Conservation (phyloP, 2,113 vertebrate species). For the Notarius lentiginosus region DNA sequence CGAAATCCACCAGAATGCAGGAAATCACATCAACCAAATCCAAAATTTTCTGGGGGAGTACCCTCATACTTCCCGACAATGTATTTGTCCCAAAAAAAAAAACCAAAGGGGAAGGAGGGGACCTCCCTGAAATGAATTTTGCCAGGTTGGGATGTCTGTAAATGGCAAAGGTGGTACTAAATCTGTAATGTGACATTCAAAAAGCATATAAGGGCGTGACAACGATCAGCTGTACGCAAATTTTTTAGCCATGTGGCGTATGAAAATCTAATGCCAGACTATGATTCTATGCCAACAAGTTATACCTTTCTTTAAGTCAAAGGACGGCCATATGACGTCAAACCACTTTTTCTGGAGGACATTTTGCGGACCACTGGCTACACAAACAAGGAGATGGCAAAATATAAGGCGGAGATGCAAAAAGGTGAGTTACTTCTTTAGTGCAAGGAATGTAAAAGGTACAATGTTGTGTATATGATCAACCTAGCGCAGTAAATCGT, state of each 20-base stretch:
- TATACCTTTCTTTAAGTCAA: constrained; percentile 72
- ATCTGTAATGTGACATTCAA: too few relatives aligned
- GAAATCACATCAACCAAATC: too few relatives aligned
- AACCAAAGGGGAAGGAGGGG: too few relatives aligned
- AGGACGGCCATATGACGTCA: constrained; percentile 89
- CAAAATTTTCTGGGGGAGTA: too few relatives aligned
- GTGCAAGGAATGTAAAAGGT: background rate
- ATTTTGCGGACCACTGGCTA: constrained; percentile 85
- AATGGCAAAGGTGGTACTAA: too few relatives aligned
- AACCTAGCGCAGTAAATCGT: too few relatives aligned
- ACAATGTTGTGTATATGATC: too few relatives aligned
- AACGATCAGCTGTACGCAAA: background rate
- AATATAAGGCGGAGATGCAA: constrained; percentile 83
- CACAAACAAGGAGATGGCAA: constrained; percentile 79
- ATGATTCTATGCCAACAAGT: background rate
- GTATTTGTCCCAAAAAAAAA: too few relatives aligned
- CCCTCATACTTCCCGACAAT: too few relatives aligned
- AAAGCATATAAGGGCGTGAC: background rate
- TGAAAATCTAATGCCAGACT: background rate
- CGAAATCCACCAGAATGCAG: too few relatives aligned
- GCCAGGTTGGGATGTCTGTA: too few relatives aligned
- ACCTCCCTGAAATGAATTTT: too few relatives aligned
- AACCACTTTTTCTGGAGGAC: constrained; percentile 91
- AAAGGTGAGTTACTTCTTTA: constrained; percentile 69
- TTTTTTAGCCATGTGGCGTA: background rate